A percentile compares a stretch with the other conserved stretches of the same genome.
Conservation (phyloP, 2,113 vertebrate genomes). For the Pteronura brasiliensis region DNA sequence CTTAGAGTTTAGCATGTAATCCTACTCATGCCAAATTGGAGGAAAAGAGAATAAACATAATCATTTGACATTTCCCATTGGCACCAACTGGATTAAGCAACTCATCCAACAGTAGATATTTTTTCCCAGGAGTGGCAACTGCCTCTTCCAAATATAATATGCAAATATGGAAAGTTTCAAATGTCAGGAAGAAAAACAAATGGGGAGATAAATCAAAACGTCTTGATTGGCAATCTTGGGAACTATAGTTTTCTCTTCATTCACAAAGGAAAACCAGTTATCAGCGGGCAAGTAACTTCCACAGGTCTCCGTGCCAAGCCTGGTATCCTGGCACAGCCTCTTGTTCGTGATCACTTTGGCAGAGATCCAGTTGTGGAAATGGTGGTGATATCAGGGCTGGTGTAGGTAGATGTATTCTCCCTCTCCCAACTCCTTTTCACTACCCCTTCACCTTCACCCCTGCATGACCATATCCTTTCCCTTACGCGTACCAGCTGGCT, state of each 20-base stretch:
- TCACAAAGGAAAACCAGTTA: neutral
- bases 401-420: neutral
- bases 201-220: neutral
- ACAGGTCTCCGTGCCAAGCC: neutral
- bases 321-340: neutral
- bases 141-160: neutral
- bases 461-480: no score
- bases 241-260: neutral
- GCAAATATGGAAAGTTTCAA: neutral
- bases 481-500: neutral
- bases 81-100: neutral
- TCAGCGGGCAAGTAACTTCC: neutral
- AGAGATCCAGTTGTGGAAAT: neutral
- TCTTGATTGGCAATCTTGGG: neutral
- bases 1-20: neutral
- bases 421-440: neutral
- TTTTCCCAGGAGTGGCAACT: neutral
- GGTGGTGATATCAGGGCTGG: fast-evolving
- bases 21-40: neutral
- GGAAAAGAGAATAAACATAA: neutral
- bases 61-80: slow-evolving; percentile 32
- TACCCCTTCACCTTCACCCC: fast-evolving
- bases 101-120: neutral
- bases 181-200: neutral
- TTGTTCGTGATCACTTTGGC: neutral